A percentile compares a stretch with the other conserved stretches of the same genome.
phyloP scores from a whole-genome alignment of 2,797 vertebrate species.

The Graptemys geographica region DNA sequence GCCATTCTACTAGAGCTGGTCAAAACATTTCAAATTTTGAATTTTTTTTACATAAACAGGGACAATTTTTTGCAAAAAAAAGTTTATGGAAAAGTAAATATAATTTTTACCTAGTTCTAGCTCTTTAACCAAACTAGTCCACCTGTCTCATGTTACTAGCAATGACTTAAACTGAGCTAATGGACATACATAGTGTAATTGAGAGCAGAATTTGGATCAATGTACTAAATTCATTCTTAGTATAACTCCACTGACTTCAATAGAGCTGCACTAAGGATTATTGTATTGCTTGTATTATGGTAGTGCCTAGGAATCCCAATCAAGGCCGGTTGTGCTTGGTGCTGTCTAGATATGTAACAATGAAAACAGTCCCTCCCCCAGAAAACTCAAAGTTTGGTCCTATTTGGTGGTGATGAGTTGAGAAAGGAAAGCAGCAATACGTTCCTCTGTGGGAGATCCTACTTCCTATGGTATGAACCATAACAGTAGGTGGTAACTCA shows the following conservation, averaged over 20 bases:
- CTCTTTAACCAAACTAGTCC: neutral
- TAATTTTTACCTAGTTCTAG: neutral
- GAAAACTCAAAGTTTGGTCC: neutral
- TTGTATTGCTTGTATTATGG: rapidly evolving
- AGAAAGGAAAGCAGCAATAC: neutral
- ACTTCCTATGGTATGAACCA: neutral
- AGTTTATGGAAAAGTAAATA: neutral
- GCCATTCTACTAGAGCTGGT: neutral
- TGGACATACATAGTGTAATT: neutral
- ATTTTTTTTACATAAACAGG: neutral
- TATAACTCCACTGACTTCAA: neutral
- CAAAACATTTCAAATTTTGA: neutral
- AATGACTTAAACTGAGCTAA: neutral
- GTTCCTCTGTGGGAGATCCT: neutral
- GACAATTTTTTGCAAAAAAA: neutral
- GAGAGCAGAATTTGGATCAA: neutral
- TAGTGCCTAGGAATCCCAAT: neutral
- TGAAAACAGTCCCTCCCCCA: neutral
- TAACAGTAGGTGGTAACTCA: neutral
- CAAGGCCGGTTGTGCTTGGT: neutral
- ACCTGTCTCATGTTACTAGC: neutral
- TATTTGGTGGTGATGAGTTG: neutral
- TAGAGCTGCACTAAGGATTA: neutral
- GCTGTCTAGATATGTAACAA: neutral
- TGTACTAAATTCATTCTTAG: neutral